Evolutionary conservation across 2,797 vertebrate genomes (phyloP).

Genomic region (Muraenolepis orangiensis): DNA sequence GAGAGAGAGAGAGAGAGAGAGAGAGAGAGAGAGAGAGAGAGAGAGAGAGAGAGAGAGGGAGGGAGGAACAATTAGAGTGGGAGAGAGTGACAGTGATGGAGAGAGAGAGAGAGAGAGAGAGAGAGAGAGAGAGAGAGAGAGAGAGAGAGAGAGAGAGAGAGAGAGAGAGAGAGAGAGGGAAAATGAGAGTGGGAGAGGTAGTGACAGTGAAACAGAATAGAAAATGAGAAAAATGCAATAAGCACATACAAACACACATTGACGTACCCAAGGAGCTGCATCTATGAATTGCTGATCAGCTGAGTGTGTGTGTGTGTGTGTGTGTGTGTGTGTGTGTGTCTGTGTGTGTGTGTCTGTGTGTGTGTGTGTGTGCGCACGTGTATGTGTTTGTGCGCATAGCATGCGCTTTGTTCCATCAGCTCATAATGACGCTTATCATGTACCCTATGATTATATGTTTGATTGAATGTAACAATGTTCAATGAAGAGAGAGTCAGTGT

Average conservation of each 20-base stretch:
- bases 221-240: constrained; percentile 9
- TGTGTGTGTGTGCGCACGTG: not conserved
- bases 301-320: not conserved
- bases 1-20: constrained; percentile 4
- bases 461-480: not conserved
- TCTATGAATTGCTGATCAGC: not conserved
- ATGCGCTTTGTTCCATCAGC: not conserved
- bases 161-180: constrained; percentile 17
- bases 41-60: constrained; percentile 9
- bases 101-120: constrained; percentile 2
- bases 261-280: not conserved
- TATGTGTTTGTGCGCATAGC: not conserved
- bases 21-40: not conserved
- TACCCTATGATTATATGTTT: not conserved
- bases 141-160: not conserved
- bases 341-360: not conserved
- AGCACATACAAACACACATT: constrained; percentile 27
- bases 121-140: not conserved
- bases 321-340: not conserved
- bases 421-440: not conserved
- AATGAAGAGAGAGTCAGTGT: not conserved
- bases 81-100: constrained; percentile 29
- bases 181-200: constrained; percentile 9
- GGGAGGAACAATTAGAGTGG: constrained; percentile 7
- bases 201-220: constrained; percentile 27